Evolutionary conservation across 1,140 invertebrate species (phyloP).

Genomic region (Philopotamus ludificatus): DNA sequence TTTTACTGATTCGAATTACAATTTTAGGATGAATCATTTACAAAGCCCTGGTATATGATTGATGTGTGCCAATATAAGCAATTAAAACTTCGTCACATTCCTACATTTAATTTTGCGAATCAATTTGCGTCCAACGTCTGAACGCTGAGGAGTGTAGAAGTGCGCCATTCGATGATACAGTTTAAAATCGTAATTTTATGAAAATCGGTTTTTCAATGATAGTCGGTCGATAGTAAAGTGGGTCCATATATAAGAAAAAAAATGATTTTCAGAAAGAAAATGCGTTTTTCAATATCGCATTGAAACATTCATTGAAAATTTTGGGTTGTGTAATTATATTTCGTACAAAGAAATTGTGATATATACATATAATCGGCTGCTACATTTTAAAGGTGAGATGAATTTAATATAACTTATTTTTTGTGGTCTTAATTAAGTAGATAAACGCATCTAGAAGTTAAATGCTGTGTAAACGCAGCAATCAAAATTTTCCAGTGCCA

Average conservation of each 20-base stretch:
- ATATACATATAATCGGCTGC: neutral
- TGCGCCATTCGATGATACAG: too few species aligned
- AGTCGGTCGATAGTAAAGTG: neutral
- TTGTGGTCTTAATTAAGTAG: too few species aligned
- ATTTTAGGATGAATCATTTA: too few species aligned
- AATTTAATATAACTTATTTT: too few species aligned
- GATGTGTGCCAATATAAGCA: neutral
- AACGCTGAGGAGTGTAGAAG: neutral
- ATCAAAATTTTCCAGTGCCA: neutral
- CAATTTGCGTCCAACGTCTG: conserved; percentile 5
- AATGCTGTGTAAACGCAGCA: too few species aligned
- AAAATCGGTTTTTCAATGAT: too few species aligned
- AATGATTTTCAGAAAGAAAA: conserved; percentile 41
- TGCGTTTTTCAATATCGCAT: conserved; percentile 38
- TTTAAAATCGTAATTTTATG: too few species aligned
- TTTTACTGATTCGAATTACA: too few species aligned
- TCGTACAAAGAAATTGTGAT: neutral
- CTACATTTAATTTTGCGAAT: conserved; percentile 4
- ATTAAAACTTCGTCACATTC: conserved; percentile 26
- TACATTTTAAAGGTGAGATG: too few species aligned
- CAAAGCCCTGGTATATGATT: neutral
- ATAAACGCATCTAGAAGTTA: too few species aligned
- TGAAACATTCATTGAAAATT: neutral
- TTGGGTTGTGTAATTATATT: neutral
- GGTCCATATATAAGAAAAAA: conserved; percentile 26